Evolutionary conservation across 2,888 invertebrate species (phyloP), one percentile per base, ranked within the genome.

Genomic region (Drepana falcataria): DNA sequence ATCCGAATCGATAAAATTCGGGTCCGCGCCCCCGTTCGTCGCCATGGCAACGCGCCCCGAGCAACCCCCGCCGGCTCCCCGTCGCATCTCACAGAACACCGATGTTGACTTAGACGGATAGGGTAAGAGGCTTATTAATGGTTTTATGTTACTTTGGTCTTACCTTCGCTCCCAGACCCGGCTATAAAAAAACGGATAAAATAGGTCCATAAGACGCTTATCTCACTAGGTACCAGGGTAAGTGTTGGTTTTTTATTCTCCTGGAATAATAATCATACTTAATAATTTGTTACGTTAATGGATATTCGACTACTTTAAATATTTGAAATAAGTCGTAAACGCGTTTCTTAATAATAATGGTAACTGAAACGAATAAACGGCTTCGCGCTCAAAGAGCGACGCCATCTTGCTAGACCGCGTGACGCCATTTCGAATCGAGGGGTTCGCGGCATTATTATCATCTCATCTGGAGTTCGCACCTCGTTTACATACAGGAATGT

Each of bases 51-150:
- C 87, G 77, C 79, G 73, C 85, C 77, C 80, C 70, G 74, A 72
- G 69, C 66, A 69, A 77, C 74, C 69, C 73, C 71, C 61, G 63
- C 72, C 60, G 59, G 71, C 61, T 71, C 79, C 59, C 68, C 69
- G 59, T 75, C 77, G 73, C 81, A 80, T 83, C 87, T 84, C 87
- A 61, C 76, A 81, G 83, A 82, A 85, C 88, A 87, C 82, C 86
- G 85, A 86, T 90, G 90, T 90, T 90, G 90, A 90, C 90, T 90
- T 85, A 89, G 90, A 91, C 87, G 90, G 85, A 90, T 90, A 87
- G 90, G 86, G 90, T 89, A 91, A 90, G 88, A 89, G 88, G 88
- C 87, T 90, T 90, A 91, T 87, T 90, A 91, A 90, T 90, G 90
- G 88, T 87, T 87, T 90, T 87, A 86, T 87, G 84, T 87, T 86